These are phyloP conservation scores for Branchinecta lindahli DNA, from an alignment of 1,140 invertebrate genomes.

Conservation along the genomic window DNA sequence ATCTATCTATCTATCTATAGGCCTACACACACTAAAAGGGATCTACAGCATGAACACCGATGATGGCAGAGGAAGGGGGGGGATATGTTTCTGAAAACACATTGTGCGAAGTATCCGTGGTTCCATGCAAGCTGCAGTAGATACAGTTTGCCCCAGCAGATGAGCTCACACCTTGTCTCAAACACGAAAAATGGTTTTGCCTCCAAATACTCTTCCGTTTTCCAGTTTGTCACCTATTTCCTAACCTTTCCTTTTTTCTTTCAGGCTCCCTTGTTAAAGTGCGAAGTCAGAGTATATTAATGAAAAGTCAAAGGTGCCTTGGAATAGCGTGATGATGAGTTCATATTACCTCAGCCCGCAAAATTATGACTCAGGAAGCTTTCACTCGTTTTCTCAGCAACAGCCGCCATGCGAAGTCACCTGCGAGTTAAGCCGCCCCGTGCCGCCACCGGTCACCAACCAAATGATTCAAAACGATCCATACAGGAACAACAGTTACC, in stretches of 20 bases:
- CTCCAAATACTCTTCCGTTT: too few relatives aligned
- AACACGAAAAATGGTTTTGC: too few relatives aligned
- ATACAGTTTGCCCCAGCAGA: too few relatives aligned
- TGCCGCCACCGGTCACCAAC: background rate
- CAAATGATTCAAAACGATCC: background rate
- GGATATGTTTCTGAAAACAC: too few relatives aligned
- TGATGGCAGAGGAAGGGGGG: too few relatives aligned
- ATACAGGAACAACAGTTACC: background rate
- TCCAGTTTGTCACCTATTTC: too few relatives aligned
- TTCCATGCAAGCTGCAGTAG: too few relatives aligned
- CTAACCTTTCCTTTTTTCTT: background rate
- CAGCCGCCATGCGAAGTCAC: background rate
- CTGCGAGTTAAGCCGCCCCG: background rate
- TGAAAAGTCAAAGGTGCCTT: slow-evolving; percentile 7
- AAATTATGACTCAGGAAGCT: slow-evolving; percentile 1
- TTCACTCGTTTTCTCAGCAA: background rate
- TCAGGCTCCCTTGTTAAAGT: slow-evolving; percentile 6
- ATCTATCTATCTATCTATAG: too few relatives aligned
- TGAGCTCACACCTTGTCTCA: too few relatives aligned
- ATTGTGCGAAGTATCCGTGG: too few relatives aligned
- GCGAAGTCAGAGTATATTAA: background rate
- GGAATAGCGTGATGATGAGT: slow-evolving; percentile 15
- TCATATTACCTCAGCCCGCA: slow-evolving; percentile 16
- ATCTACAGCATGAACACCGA: too few relatives aligned
- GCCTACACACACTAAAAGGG: too few relatives aligned